These are phyloP conservation scores for Perca flavescens DNA, from an alignment of 2,113 vertebrate species.

Conservation along the genomic window DNA sequence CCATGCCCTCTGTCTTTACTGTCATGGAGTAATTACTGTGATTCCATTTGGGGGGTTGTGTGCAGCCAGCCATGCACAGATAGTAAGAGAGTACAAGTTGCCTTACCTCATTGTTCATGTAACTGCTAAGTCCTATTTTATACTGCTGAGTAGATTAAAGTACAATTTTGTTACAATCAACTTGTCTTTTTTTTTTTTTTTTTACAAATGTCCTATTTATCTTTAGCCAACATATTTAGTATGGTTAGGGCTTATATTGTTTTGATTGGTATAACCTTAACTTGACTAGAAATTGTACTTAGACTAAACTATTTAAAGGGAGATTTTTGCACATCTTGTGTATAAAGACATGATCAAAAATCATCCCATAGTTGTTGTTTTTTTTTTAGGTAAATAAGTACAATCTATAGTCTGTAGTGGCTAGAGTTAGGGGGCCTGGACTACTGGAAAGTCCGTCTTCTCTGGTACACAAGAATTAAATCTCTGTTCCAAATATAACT, in stretches of 20 bases:
- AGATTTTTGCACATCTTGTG: neutral
- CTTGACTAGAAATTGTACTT: neutral
- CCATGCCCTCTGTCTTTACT: conserved; percentile 5
- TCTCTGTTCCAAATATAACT: conserved; percentile 54
- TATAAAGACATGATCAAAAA: neutral
- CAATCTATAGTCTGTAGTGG: neutral
- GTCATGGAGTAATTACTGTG: conserved; percentile 42
- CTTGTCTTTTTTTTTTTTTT: neutral
- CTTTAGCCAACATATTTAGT: neutral
- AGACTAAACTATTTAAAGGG: neutral
- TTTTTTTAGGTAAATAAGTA: neutral
- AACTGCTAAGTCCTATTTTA: neutral
- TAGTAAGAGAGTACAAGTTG: conserved; percentile 19
- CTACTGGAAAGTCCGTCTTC: conserved; percentile 1
- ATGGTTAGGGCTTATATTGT: neutral
- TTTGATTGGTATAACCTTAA: neutral
- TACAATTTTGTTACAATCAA: neutral
- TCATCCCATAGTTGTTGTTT: neutral
- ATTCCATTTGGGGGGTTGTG: conserved; percentile 38
- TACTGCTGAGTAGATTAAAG: neutral
- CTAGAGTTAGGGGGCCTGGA: conserved; percentile 3
- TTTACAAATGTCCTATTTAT: neutral
- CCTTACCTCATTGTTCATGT: neutral
- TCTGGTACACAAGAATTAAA: conserved; percentile 23
- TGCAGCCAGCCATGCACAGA: conserved; percentile 38